These are phyloP conservation scores for Scolopax mira DNA, from an alignment of 2,113 vertebrate species.

Conservation along the genomic window DNA sequence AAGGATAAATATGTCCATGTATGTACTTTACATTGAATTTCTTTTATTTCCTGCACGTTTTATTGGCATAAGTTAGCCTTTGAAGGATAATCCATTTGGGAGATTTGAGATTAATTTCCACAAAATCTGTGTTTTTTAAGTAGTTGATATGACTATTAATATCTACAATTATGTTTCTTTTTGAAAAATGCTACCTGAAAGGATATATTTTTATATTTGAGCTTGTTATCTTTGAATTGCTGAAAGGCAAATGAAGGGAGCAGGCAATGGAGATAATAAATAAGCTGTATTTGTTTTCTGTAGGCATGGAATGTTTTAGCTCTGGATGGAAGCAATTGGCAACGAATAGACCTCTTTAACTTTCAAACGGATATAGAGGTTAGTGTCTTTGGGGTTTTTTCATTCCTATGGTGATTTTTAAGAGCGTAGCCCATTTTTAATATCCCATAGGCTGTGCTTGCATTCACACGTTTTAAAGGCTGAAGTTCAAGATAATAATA, in stretches of 20 bases:
- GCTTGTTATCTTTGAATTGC: neutral
- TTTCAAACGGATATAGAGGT: slow-evolving; percentile 98
- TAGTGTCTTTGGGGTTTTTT: slow-evolving; percentile 24
- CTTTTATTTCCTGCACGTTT: neutral
- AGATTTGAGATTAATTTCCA: neutral
- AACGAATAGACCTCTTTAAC: slow-evolving; percentile 96
- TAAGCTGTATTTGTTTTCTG: slow-evolving; percentile 1
- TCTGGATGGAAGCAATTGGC: slow-evolving; percentile 96
- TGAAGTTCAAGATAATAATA: neutral
- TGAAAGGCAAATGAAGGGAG: neutral
- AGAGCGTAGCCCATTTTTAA: neutral
- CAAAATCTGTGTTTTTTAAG: neutral
- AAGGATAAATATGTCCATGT: neutral
- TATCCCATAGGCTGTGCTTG: neutral
- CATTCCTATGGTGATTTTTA: neutral
- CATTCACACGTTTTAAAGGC: neutral
- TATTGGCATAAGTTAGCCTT: neutral
- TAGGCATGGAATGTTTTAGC: slow-evolving; percentile 96
- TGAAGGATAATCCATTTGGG: neutral
- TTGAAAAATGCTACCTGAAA: neutral
- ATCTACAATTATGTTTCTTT: neutral
- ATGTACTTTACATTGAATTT: neutral
- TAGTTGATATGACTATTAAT: neutral
- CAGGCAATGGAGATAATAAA: neutral
- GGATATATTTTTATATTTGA: neutral